Evolutionary conservation across 2,113 vertebrate genomes (phyloP), one percentile per base, ranked within the genome.

Genomic region (Oxygymnocypris stewartii): DNA sequence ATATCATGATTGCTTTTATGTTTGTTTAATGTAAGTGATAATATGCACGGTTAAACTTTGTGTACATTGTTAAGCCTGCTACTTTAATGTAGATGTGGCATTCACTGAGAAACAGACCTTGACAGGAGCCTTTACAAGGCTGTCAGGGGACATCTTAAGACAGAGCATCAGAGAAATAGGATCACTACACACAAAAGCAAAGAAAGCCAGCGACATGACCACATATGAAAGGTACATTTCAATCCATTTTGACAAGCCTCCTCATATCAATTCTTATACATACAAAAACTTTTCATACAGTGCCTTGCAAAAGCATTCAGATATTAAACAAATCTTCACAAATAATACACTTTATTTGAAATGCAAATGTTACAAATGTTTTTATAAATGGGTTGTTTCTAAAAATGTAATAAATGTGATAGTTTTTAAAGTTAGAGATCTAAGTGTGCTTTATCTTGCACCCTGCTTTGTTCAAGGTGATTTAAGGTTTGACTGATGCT

Each of bases 91-190:
- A 86, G 35, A 67, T 75, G 59, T 71, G 35, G 49, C 59, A 35
- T 49, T 79, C 73, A 81, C 31, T 84, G 80, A 23, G n/a, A 86
- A 86, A 87, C 65, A 76, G 69, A 78, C 74, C 82, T 84, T 87
- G 89, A 85, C 85, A 85, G 51, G 20, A 71, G 71, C 57, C 63
- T 67, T 89, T 85, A 89, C 67, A 61, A 88, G 67, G 63, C 61
- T 89, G 90, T 85, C 74, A 82, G 61, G 11, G 63, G 65, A 86
- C 81, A 61, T 87, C 65, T 83, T 75, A 83, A 84, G 84, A 75
- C 61, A 76, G 59, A 40, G 86, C 25, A 86, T 83, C 25, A 13
- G 61, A 31, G 47, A 87, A 89, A 87, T 63, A 23, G 63, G 76
- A 87, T 88, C 63, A 61, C 47, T 51, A 14, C 67, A 65, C 42